Evolutionary conservation across 2,797 vertebrate species (phyloP).

Genomic region (Petrocephalus sullivani): DNA sequence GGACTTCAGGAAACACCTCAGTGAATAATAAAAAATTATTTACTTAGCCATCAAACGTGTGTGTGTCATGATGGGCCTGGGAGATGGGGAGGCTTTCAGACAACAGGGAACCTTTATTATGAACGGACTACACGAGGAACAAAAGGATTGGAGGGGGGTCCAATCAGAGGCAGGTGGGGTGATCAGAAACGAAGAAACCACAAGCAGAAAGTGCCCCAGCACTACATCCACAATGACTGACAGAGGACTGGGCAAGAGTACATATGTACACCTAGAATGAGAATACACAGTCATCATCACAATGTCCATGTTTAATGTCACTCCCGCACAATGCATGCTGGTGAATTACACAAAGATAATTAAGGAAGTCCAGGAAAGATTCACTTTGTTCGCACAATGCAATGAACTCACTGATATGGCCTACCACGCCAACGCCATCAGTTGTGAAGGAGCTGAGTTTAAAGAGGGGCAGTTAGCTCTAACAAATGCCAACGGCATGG

Average conservation of each 20-base stretch:
- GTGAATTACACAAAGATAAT: background rate
- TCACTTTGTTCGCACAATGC: background rate
- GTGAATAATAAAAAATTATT: constrained; percentile 23
- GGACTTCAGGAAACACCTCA: constrained; percentile 18
- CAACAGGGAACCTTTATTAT: background rate
- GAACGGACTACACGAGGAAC: background rate
- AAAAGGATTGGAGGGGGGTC: background rate
- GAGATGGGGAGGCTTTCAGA: background rate
- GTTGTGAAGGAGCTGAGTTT: background rate
- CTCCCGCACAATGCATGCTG: constrained; percentile 18
- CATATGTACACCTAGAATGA: background rate
- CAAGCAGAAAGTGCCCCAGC: no score
- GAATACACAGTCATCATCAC: background rate
- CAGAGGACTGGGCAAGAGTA: no score
- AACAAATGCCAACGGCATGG: background rate
- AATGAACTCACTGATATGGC: background rate
- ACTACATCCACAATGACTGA: no score
- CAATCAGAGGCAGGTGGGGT: background rate
- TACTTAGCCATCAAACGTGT: constrained; percentile 19
- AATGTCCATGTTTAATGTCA: constrained; percentile 19
- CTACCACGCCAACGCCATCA: background rate
- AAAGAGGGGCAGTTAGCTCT: background rate
- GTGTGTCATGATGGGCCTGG: constrained; percentile 5
- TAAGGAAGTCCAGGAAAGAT: background rate
- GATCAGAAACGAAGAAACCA: background rate